Evolutionary conservation across 2,113 vertebrate genomes (phyloP).

Genomic region (Marcusenius ussheri): DNA sequence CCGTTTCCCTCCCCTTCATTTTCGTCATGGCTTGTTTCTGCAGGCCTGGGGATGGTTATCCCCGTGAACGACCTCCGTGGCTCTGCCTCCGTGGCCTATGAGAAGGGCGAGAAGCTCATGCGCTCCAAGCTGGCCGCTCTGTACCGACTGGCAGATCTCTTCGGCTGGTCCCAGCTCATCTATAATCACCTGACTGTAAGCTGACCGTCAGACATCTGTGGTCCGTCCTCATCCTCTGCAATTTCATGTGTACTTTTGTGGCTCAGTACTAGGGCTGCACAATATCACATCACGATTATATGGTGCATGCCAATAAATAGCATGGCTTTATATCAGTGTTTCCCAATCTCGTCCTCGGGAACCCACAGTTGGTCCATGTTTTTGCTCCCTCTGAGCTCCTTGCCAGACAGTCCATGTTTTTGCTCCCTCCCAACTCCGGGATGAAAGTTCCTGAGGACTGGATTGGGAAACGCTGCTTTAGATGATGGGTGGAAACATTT

Average conservation of each 20-base stretch:
- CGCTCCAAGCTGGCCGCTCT: slow-evolving; percentile 92
- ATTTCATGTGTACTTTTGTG: not conserved
- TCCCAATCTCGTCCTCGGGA: not conserved
- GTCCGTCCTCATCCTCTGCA: not conserved
- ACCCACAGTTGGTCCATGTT: not conserved
- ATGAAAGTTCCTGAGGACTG: not conserved
- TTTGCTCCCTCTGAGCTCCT: not conserved
- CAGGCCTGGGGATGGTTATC: slow-evolving; percentile 96
- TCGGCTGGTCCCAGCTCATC: slow-evolving; percentile 96
- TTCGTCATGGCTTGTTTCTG: not conserved
- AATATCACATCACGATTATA: not conserved
- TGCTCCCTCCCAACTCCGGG: not conserved
- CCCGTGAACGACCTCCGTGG: slow-evolving; percentile 94
- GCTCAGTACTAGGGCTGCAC: not conserved
- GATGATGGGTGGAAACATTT: not conserved
- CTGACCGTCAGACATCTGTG: not conserved
- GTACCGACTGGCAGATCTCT: slow-evolving; percentile 89
- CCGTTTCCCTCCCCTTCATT: not conserved
- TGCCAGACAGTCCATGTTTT: not conserved
- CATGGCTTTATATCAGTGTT: not conserved
- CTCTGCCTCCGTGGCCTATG: slow-evolving; percentile 92
- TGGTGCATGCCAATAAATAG: not conserved
- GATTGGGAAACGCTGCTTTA: not conserved
- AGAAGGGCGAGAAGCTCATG: slow-evolving; percentile 90
- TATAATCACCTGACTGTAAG: slow-evolving; percentile 97